Percentiles rank a stretch among this genome's conserved stretches.
phyloP scores from a whole-genome alignment of 2,888 invertebrate species.

The Drosophila pseudotakahashii region DNA sequence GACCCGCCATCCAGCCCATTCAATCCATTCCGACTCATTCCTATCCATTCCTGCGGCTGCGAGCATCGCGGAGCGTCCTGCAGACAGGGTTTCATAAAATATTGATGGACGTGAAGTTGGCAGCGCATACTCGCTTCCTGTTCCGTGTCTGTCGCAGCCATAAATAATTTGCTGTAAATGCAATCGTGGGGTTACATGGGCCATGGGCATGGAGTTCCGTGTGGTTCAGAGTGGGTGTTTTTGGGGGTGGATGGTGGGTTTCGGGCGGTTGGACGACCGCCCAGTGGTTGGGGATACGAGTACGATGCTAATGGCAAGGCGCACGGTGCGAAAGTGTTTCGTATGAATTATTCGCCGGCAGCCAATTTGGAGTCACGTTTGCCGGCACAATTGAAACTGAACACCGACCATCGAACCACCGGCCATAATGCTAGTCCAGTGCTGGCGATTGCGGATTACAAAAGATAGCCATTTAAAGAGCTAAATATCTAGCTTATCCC shows the following conservation, averaged over 20 bases:
- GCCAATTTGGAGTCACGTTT: constrained; percentile 80
- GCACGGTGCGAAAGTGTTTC: constrained; percentile 78
- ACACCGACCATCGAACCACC: constrained; percentile 50
- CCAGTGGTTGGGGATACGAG: constrained; percentile 1
- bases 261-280: not conserved
- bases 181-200: constrained; percentile 75
- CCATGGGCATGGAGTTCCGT: constrained; percentile 52
- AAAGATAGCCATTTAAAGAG: too few relatives aligned
- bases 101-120: constrained; percentile 81
- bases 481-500: too few relatives aligned
- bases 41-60: constrained; percentile 51
- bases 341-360: constrained; percentile 77
- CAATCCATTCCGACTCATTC: constrained; percentile 6
- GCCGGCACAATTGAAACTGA: constrained; percentile 78
- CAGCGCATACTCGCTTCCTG: constrained; percentile 77
- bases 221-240: not conserved
- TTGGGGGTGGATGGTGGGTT: constrained; percentile 10
- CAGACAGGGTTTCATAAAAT: constrained; percentile 79
- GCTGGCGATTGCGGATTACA: not conserved
- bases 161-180: constrained; percentile 81
- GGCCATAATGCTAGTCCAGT: constrained; percentile 15
- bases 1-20: constrained; percentile 10
- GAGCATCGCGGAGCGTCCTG: constrained; percentile 51
- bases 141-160: constrained; percentile 80
- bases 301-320: constrained; percentile 74